A percentile compares a stretch with the other conserved stretches of the same genome.
phyloP scores from a whole-genome alignment of 2,888 invertebrate genomes.

The Ectemnius cavifrons region DNA sequence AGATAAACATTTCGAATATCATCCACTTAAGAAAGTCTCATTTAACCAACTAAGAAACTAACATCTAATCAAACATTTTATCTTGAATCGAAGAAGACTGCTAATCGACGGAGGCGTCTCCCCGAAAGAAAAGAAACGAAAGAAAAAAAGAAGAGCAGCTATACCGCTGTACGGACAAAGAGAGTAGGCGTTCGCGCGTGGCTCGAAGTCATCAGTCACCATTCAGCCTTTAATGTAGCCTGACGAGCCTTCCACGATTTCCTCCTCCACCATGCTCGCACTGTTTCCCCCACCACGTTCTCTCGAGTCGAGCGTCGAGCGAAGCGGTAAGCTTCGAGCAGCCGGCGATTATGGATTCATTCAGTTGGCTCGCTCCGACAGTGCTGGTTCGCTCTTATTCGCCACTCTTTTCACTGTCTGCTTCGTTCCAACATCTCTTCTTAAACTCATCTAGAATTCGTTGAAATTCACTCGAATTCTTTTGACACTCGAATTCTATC shows the following conservation, averaged over 20 bases:
- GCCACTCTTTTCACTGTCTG: background rate
- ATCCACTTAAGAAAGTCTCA: too few species aligned
- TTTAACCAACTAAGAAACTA: too few species aligned
- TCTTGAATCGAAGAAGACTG: too few species aligned
- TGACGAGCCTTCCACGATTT: slow-evolving; percentile 55
- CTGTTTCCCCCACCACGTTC: slow-evolving; percentile 10
- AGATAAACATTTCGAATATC: too few species aligned
- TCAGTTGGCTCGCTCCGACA: slow-evolving; percentile 53
- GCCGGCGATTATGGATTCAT: slow-evolving; percentile 67
- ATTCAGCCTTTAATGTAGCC: slow-evolving; percentile 34
- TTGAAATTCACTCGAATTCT: background rate
- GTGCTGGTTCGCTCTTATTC: slow-evolving; percentile 54
- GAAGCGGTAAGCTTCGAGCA: background rate
- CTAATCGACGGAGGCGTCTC: too few species aligned
- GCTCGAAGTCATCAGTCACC: too few species aligned
- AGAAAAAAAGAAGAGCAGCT: too few species aligned
- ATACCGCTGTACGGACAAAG: too few species aligned
- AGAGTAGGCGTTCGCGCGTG: too few species aligned
- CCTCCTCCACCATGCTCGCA: slow-evolving; percentile 42
- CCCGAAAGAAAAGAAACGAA: too few species aligned
- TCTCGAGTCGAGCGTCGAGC: background rate
- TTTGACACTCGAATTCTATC: background rate
- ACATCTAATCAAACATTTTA: too few species aligned
- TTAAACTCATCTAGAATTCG: background rate
- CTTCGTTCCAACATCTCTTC: background rate